Evolutionary conservation across 2,797 vertebrate genomes (phyloP).

Genomic region (Ctenopoma multispine): DNA sequence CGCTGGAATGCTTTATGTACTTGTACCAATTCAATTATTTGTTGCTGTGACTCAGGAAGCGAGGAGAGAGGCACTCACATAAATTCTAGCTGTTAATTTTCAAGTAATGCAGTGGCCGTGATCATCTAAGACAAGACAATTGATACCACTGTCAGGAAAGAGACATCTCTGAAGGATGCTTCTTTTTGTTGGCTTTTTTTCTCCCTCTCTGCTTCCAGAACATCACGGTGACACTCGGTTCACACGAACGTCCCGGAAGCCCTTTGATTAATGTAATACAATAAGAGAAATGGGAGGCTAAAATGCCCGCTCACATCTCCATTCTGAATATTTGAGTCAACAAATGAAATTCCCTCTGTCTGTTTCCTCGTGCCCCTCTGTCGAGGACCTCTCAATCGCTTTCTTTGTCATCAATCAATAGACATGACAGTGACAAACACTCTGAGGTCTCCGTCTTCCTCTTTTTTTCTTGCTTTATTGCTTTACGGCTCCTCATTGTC

Average conservation of each 20-base stretch:
- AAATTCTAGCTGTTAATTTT: constrained; percentile 91
- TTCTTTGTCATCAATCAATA: constrained; percentile 76
- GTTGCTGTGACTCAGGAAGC: constrained; percentile 85
- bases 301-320: constrained; percentile 89
- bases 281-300: constrained; percentile 90
- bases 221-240: constrained; percentile 86
- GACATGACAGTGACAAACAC: constrained; percentile 76
- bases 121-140: constrained; percentile 88
- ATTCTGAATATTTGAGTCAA: constrained; percentile 91
- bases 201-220: constrained; percentile 68
- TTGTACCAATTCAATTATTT: constrained; percentile 91
- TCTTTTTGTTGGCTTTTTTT: constrained; percentile 23
- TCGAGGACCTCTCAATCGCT: constrained; percentile 67
- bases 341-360: constrained; percentile 80
- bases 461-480: constrained; percentile 53
- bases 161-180: constrained; percentile 61
- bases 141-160: constrained; percentile 87
- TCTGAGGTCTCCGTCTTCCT: constrained; percentile 52
- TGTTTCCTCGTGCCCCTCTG: constrained; percentile 54
- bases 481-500: constrained; percentile 71
- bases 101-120: constrained; percentile 88
- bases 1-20: constrained; percentile 88
- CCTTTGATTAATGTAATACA: constrained; percentile 92
- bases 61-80: constrained; percentile 83
- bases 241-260: constrained; percentile 87